Evolutionary conservation across 2,797 vertebrate species (phyloP), one percentile per base, ranked within the genome.

Genomic region (Lophius americanus): DNA sequence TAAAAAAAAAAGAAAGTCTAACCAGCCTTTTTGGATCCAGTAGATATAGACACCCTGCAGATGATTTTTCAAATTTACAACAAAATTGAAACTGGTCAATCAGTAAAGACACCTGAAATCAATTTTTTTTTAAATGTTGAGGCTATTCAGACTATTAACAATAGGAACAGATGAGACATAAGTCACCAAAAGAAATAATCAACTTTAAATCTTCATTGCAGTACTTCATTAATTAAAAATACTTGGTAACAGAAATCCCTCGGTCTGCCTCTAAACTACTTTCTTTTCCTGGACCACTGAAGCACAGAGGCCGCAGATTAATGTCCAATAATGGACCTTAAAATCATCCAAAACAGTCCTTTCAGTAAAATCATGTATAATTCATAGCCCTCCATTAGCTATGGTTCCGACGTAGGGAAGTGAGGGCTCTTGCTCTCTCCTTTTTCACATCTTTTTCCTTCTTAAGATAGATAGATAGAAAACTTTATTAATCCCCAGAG

Each of bases 341-440:
- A 76, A 87, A 62, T 66, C 57, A 50, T 64, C 63, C 60, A 64
- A 79, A 82, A 75, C 62, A 62, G 48, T 41, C 57, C 12, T 74
- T 76, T 73, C 58, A 71, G 56, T 51, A 67, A 74, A 73, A 79
- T 74, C 43, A 84, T 89, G 69, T 82, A 77, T 80, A 71, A 89
- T 89, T 88, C 76, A 90, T 69, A 39, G 35, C 47, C 64, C 70
- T 72, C 60, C 74, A 80, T 76, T 82, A 76, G 60, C 47, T 41
- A 42, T 42, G 41, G 39, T 75, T 32, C 69, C 79, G 67, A 62
- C 69, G 80, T 39, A 12, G 23, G 46, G 50, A 36, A 14, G 36
- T 23, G 44, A 52, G 54, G 9, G 32, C 51, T 39, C 53, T 42
- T 76, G 37, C 55, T 44, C 54, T 8, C 62, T 73, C 54, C 50